Evolutionary conservation across 2,113 vertebrate species (phyloP), one percentile per base, ranked within the genome.

Genomic region (Donacobius atricapilla): DNA sequence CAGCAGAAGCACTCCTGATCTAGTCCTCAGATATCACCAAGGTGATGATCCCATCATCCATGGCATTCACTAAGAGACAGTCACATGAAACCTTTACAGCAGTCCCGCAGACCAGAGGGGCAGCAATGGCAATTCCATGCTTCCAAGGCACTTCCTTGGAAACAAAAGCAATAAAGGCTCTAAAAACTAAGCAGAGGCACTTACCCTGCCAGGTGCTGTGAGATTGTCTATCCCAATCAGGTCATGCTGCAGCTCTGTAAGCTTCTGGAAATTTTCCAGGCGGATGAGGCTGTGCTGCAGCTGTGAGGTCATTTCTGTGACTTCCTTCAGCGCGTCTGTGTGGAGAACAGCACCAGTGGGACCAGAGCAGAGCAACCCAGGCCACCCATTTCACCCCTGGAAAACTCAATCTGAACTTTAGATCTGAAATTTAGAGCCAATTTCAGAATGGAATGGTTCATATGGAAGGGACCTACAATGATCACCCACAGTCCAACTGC

Each of bases 221-320:
- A 99, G 97, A 57, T 98, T 99, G 80, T 99, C 99, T 1, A 99
- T 95, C 25, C 99, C 99, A 1, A 99, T 98, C 94, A 99, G 96
- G 96, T 99, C 99, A 3, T 98, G 98, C 97, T 99, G 99, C 76
- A 99, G 98, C 98, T 99, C 99, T 0, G 98, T 98, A 19, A 99
- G 98, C 97, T 99, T 99, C 98, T 99, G 99, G 88, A 99, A 99
- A 30, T 99, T 99, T 92, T 99, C 99, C 96, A 99, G 97, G 25
- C 98, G 98, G 85, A 98, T 98, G 11, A 99, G 98, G 89, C 99
- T 99, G 95, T 98, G 98, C 95, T 98, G 99, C 9, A 99, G 98
- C 81, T 97, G 97, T 8, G 98, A 93, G 0, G 98, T 98, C 61
- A 99, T 98, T 68, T 99, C 98, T 1, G 98, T 98, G 65, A 99